Evolutionary conservation across 35 echinoderm and acorn worm genomes (phyloP).

Genomic region (Anneissia japonica): DNA sequence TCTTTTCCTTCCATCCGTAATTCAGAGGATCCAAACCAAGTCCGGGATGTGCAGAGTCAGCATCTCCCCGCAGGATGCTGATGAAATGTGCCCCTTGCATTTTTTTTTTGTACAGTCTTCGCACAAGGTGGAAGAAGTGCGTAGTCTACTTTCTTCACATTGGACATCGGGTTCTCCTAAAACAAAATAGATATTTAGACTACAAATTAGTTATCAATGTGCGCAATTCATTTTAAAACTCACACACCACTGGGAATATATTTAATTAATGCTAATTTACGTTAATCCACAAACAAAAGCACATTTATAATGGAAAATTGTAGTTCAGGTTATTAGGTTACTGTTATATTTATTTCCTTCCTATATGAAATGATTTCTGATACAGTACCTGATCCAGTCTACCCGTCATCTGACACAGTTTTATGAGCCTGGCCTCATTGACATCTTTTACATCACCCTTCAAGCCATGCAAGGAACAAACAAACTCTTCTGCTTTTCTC

Average conservation of each 20-base stretch:
- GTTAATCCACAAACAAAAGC: too few relatives aligned
- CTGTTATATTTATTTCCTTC: too few relatives aligned
- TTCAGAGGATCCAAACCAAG: slow-evolving; percentile 16
- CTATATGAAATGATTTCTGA: too few relatives aligned
- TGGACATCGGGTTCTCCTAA: slow-evolving; percentile 30
- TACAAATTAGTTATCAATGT: too few relatives aligned
- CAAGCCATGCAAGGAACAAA: slow-evolving; percentile 52
- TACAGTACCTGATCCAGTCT: slow-evolving; percentile 43
- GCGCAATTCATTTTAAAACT: too few relatives aligned
- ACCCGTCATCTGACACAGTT: slow-evolving; percentile 40
- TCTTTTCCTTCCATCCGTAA: slow-evolving; percentile 40
- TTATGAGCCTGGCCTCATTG: slow-evolving; percentile 44
- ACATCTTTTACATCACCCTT: slow-evolving; percentile 32
- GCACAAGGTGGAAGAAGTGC: slow-evolving; percentile 58
- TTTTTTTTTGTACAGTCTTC: slow-evolving; percentile 26
- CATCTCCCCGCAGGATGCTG: slow-evolving; percentile 47
- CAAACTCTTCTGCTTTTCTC: slow-evolving; percentile 35
- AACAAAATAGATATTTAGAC: too few relatives aligned
- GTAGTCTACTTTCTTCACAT: slow-evolving; percentile 47
- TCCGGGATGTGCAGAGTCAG: slow-evolving; percentile 25
- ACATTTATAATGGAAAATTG: too few relatives aligned
- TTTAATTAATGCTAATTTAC: too few relatives aligned
- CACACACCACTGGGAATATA: too few relatives aligned
- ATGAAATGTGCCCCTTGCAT: slow-evolving; percentile 11
- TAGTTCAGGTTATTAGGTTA: too few relatives aligned